These are phyloP conservation scores for Puntigrus tetrazona DNA, from an alignment of 2,113 vertebrate genomes.

Conservation along the genomic window DNA sequence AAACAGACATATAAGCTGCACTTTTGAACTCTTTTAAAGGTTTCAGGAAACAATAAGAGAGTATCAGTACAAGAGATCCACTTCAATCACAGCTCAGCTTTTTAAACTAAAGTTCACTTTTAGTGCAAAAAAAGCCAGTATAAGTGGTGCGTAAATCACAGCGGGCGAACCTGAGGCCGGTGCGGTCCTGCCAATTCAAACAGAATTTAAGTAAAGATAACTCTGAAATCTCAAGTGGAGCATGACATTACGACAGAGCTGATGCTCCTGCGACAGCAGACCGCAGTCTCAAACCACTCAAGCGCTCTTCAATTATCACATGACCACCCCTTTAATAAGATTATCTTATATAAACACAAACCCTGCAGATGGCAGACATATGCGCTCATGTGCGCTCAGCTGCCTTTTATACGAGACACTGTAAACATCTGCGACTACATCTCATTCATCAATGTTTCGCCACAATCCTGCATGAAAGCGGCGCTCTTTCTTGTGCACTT, in stretches of 20 bases:
- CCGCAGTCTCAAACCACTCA: background rate
- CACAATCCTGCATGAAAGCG: background rate
- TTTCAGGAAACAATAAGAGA: background rate
- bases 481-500: background rate
- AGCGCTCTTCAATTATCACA: constrained; percentile 16
- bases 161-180: background rate
- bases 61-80: background rate
- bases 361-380: constrained; percentile 6
- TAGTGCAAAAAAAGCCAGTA: background rate
- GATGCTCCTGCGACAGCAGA: background rate
- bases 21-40: constrained; percentile 15
- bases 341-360: constrained; percentile 19
- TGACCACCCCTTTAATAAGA: background rate
- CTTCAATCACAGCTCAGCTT: constrained; percentile 7
- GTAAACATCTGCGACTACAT: constrained; percentile 19
- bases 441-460: background rate
- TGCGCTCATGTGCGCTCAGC: background rate
- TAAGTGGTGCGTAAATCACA: background rate
- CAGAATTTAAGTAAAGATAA: background rate
- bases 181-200: background rate
- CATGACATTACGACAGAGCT: background rate
- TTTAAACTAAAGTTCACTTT: background rate
- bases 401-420: background rate
- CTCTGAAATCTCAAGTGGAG: background rate
- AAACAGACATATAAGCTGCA: background rate